Evolutionary conservation across 1,140 invertebrate genomes (phyloP).

Genomic region (Halictus rubicundus): DNA sequence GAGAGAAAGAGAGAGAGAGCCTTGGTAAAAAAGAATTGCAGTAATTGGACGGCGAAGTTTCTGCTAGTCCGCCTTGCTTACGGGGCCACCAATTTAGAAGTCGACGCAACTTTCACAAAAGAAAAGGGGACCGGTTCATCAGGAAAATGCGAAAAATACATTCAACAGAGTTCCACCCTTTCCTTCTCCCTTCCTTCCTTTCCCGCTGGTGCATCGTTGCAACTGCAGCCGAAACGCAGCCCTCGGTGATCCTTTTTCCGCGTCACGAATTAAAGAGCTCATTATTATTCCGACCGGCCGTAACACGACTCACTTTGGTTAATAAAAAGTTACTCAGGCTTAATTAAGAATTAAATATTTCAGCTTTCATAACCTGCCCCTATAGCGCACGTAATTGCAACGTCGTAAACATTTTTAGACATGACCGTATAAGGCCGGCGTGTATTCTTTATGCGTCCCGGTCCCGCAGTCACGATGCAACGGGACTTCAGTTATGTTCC

Average conservation of each 20-base stretch:
- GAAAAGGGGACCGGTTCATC: not conserved
- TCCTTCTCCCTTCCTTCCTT: too few relatives aligned
- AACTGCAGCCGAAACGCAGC: not conserved
- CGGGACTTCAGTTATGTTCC: not conserved
- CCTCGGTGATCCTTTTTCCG: not conserved
- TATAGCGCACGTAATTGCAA: not conserved
- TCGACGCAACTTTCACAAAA: not conserved
- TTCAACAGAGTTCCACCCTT: not conserved
- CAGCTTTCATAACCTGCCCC: not conserved
- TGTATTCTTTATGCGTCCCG: not conserved
- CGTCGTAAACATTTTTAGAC: not conserved
- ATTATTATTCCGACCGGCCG: not conserved
- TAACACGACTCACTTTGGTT: not conserved
- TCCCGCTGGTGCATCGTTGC: too few relatives aligned
- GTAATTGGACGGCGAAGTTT: conserved; percentile 8
- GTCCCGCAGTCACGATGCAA: not conserved
- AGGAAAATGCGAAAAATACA: conserved; percentile 14
- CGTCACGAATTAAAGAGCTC: not conserved
- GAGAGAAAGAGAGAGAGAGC: too few relatives aligned
- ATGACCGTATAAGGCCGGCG: not conserved
- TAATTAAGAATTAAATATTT: conserved; percentile 1
- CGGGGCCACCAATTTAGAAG: not conserved
- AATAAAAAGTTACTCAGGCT: not conserved
- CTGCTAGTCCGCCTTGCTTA: not conserved
- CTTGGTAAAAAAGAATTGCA: too few relatives aligned